Conservation (phyloP, 2,797 vertebrate species). For the Xyrichtys novacula region DNA sequence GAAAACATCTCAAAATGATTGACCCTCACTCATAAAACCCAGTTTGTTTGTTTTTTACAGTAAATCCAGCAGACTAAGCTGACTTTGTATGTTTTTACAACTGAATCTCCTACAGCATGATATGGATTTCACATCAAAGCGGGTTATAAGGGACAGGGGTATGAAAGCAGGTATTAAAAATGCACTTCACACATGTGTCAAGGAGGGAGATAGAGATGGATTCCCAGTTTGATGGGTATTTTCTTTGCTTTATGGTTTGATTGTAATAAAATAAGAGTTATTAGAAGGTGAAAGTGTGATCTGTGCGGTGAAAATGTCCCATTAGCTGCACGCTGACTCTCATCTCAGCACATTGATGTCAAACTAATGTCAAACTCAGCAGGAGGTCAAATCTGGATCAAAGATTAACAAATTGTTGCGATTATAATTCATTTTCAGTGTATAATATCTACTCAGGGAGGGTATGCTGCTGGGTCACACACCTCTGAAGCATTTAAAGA, state of each 20-base stretch:
- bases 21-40: conserved; percentile 25
- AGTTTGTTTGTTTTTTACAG: conserved; percentile 1
- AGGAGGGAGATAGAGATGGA: background rate
- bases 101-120: conserved; percentile 42
- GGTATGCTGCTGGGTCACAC: conserved; percentile 38
- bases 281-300: conserved; percentile 55
- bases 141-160: conserved; percentile 14
- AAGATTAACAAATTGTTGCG: conserved; percentile 69
- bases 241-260: conserved; percentile 32
- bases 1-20: conserved; percentile 18
- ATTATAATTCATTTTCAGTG: conserved; percentile 59
- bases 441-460: conserved; percentile 42
- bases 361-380: conserved; percentile 68
- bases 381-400: conserved; percentile 61
- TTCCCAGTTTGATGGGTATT: background rate
- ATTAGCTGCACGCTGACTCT: conserved; percentile 74
- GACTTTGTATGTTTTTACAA: conserved; percentile 45
- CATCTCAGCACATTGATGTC: conserved; percentile 61
- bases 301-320: conserved; percentile 63
- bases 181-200: background rate
- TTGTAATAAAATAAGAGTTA: conserved; percentile 49
- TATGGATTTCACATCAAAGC: conserved; percentile 69
- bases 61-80: conserved; percentile 17
- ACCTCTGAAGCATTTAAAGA: conserved; percentile 65
- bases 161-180: conserved; percentile 33